Percentiles rank a stretch among this genome's conserved stretches.
Conservation (phyloP, 2,888 invertebrate species). For the Protophormia terraenovae region DNA sequence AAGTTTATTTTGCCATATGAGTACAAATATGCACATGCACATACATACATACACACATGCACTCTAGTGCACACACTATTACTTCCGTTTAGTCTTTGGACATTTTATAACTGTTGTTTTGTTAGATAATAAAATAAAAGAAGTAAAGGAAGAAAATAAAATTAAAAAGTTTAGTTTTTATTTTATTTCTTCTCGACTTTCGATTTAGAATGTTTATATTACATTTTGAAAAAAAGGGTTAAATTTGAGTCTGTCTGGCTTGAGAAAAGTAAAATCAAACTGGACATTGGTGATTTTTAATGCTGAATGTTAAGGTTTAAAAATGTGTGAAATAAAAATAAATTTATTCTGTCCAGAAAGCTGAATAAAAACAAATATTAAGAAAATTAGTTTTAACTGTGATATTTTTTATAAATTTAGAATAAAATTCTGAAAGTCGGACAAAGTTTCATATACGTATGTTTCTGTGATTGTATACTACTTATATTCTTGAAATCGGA, state of each 20-base stretch:
- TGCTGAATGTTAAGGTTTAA: not conserved
- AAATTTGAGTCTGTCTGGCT: not conserved
- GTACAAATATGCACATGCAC: not conserved
- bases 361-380: no score
- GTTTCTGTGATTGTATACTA: no score
- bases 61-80: not conserved
- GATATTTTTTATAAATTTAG: no score
- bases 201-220: not conserved
- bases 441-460: no score
- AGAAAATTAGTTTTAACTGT: no score
- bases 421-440: no score
- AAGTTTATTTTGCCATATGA: conserved; percentile 30
- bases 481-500: no score
- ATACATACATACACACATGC: not conserved
- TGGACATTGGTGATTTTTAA: not conserved
- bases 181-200: not conserved
- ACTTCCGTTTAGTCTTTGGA: conserved; percentile 42
- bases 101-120: conserved; percentile 35
- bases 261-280: not conserved
- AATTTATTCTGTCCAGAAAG: no score
- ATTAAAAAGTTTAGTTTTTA: conserved; percentile 40
- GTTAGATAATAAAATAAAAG: conserved; percentile 32
- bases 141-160: conserved; percentile 20
- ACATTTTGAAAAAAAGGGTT: not conserved
- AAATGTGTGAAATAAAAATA: not conserved